Evolutionary conservation across 2,888 invertebrate species (phyloP).

Genomic region (Metacarcinus magister): DNA sequence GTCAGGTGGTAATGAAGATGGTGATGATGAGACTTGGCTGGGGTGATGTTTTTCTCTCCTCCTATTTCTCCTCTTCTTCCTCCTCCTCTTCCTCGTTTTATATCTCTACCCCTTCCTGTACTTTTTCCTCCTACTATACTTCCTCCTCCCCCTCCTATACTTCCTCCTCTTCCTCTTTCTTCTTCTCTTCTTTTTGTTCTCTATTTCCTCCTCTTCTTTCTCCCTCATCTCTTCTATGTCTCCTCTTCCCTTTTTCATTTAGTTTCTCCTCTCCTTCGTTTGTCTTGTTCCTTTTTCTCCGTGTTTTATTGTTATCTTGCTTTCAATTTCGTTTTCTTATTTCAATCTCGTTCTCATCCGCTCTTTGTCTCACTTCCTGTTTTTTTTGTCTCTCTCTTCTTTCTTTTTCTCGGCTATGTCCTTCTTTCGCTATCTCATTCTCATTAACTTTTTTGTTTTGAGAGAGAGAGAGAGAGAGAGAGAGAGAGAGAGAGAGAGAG

Average conservation of each 20-base stretch:
- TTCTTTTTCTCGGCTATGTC: not conserved
- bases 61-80: not conserved
- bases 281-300: not conserved
- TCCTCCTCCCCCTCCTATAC: not conserved
- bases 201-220: not conserved
- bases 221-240: not conserved
- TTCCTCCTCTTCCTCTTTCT: not conserved
- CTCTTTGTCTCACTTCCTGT: not conserved
- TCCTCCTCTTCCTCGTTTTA: not conserved
- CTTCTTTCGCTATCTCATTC: not conserved
- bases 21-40: conserved; percentile 35
- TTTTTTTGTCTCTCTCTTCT: not conserved
- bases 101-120: not conserved
- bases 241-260: not conserved
- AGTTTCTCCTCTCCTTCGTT: not conserved
- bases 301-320: not conserved
- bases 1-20: conserved; percentile 51
- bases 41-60: not conserved
- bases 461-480: not conserved
- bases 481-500: not conserved
- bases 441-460: not conserved
- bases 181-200: not conserved
- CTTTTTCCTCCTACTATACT: not conserved
- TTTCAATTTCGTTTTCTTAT: not conserved
- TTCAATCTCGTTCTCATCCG: not conserved